These are phyloP conservation scores for Lordiphosa collinella DNA, from an alignment of 1,140 invertebrate genomes.

Conservation along the genomic window DNA sequence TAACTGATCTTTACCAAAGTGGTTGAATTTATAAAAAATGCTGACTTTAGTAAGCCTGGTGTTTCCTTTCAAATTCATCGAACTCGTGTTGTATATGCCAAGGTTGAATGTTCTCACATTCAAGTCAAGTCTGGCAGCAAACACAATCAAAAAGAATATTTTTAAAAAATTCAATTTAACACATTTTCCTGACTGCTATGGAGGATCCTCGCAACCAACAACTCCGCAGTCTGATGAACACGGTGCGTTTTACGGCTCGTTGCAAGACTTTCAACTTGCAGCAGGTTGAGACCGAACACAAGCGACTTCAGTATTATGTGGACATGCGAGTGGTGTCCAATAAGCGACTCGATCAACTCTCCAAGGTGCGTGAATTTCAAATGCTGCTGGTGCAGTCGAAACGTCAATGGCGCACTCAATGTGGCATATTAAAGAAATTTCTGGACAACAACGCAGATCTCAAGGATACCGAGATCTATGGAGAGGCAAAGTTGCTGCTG, in stretches of 20 bases:
- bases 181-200: conserved; percentile 10
- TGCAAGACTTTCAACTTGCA: conserved; percentile 5
- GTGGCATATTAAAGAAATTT: conserved; percentile 5
- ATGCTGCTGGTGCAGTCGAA: not conserved
- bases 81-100: not conserved
- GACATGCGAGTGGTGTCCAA: not conserved
- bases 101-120: not conserved
- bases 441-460: conserved; percentile 17
- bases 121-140: not conserved
- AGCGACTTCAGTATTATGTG: not conserved
- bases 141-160: not conserved
- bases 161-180: not conserved
- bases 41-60: too few species aligned
- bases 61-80: too few species aligned
- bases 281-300: conserved; percentile 13
- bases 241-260: conserved; percentile 7
- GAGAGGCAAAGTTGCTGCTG: conserved; percentile 12
- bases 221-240: conserved; percentile 21
- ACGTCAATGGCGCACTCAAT: not conserved
- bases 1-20: too few species aligned
- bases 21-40: too few species aligned
- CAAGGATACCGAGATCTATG: not conserved
- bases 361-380: conserved; percentile 5
- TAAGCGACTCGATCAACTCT: conserved; percentile 18
- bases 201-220: conserved; percentile 2